Evolutionary conservation across 30 jellyfish, hydroid and myxozoan genomes (phyloP).

Genomic region (Rhopilema esculentum): DNA sequence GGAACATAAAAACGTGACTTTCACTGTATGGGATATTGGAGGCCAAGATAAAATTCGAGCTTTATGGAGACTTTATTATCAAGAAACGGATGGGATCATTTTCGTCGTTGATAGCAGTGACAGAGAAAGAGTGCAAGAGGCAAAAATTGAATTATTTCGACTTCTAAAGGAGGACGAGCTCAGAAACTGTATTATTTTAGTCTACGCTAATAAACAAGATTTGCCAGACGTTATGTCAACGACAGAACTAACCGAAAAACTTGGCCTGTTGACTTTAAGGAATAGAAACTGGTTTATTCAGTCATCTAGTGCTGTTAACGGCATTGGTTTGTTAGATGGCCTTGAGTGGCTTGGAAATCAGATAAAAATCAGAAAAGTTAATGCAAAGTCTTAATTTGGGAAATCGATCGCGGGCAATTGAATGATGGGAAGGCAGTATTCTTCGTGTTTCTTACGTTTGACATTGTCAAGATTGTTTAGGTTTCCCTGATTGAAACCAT

Average conservation of each 20-base stretch:
- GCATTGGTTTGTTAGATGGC: constrained; percentile 91
- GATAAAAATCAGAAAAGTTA: constrained; percentile 41
- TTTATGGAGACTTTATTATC: constrained; percentile 92
- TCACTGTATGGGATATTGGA: constrained; percentile 97
- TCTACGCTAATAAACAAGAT: constrained; percentile 91
- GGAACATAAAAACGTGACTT: constrained; percentile 75
- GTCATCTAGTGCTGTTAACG: constrained; percentile 87
- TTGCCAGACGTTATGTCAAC: constrained; percentile 86
- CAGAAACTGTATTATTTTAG: constrained; percentile 69
- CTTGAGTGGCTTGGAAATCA: constrained; percentile 87
- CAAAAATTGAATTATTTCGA: constrained; percentile 72
- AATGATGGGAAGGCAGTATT: background rate
- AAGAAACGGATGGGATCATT: constrained; percentile 88
- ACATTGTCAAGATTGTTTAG: no score
- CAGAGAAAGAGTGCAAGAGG: constrained; percentile 83
- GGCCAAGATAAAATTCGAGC: constrained; percentile 95
- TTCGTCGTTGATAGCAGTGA: constrained; percentile 92
- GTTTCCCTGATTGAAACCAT: no score
- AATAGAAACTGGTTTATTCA: constrained; percentile 92
- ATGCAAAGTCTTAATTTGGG: constrained; percentile 3
- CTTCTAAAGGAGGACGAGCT: constrained; percentile 86
- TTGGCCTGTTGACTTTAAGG: constrained; percentile 77
- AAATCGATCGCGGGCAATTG: background rate
- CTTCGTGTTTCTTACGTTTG: no score
- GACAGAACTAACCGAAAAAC: constrained; percentile 84